Base-by-base conservation (phyloP, 1,140 invertebrate genomes). In the Rhyzopertha dominica region DNA sequence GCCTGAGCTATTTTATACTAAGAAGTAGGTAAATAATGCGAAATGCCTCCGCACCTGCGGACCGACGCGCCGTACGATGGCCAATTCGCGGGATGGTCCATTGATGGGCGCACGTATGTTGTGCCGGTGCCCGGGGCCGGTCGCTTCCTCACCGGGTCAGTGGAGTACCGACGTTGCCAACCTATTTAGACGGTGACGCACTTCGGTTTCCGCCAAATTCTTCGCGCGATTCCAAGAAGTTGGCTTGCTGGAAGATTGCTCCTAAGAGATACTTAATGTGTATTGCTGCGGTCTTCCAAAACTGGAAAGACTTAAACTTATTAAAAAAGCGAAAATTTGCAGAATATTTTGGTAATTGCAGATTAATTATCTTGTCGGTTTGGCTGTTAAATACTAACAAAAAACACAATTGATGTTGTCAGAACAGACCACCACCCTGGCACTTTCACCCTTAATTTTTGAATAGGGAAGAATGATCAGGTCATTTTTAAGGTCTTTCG, bases 21-120 rank as follows among this genome's bases (percentile, higher is more conserved):
- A 43, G 34, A 56, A 51, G 54, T 56, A 51, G 51, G 56, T 59
- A 59, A 59, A 59, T 59, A 56, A 59, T 59, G 56, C 54, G 46
- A 56, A 53, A 53, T 46, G 50, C 54, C 47, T 49, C 51, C 44
- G 41, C 51, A 54, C 54, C 51, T 54, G 51, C 50, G 46, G 29
- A 16, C 24, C 36, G 10, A 17, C 24, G 16, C 8, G 14, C n/a
- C 24, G 13, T 36, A 20, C 17, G 16, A 19, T 36, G 22, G 12
- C 10, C 20, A n/a, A 39, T 20, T 25, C 17, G 17, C 17, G 4
- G 29, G n/a, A 17, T 16, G n/a, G 12, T 16, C 29, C 19, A 43
- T 43, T 22, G 30, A 34, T 16, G n/a, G n/a, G n/a, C n/a, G n/a
- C 16, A n/a, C 23, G 39, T 53, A 8, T 34, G 54, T 34, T 32